Evolutionary conservation across 2,113 vertebrate genomes (phyloP).

Genomic region (Sylvia atricapilla): DNA sequence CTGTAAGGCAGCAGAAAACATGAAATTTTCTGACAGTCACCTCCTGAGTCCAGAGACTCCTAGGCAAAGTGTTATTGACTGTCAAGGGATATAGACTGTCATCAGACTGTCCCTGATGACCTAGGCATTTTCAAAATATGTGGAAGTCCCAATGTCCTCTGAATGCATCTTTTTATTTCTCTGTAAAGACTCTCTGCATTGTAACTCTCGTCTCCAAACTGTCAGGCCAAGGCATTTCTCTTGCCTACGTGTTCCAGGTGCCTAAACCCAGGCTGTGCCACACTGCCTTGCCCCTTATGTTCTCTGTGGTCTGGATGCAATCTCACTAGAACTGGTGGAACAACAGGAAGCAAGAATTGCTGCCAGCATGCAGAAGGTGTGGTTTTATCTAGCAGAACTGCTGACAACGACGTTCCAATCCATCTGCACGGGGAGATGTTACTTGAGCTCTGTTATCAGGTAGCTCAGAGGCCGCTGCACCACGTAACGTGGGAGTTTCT

Average conservation of each 20-base stretch:
- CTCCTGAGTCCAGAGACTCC: neutral
- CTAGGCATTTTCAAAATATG: neutral
- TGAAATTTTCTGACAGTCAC: neutral
- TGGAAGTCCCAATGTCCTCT: neutral
- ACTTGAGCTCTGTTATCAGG: neutral
- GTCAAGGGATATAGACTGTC: neutral
- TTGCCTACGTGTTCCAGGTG: neutral
- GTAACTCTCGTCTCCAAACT: neutral
- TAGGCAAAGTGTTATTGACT: neutral
- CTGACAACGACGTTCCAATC: neutral
- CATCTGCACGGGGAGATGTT: neutral
- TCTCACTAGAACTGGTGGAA: neutral
- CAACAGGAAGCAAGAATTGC: neutral
- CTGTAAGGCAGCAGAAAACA: neutral
- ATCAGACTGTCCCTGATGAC: no score
- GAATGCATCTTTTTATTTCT: neutral
- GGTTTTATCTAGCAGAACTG: neutral
- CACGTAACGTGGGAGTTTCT: neutral
- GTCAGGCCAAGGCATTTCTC: neutral
- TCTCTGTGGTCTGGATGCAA: neutral
- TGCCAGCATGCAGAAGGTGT: neutral
- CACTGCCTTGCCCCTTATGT: rapidly evolving
- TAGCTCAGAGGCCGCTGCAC: neutral
- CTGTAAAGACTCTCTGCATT: neutral
- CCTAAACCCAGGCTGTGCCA: neutral